Evolutionary conservation across 2,797 vertebrate genomes (phyloP).

Genomic region (Brotula barbata): DNA sequence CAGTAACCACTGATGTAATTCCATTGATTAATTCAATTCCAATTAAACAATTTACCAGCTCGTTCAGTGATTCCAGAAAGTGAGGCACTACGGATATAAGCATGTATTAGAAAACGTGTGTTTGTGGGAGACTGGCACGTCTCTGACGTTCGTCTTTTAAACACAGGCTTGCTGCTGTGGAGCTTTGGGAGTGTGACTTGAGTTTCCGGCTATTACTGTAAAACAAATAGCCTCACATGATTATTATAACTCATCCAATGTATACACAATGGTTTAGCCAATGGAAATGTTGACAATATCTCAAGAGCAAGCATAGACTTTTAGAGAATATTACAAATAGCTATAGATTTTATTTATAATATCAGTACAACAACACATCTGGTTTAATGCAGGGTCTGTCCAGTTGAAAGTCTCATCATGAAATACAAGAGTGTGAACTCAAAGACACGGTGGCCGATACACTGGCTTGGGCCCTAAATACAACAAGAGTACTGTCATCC

Average conservation of each 20-base stretch:
- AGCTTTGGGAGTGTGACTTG: conserved; percentile 1
- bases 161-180: neutral
- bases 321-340: conserved; percentile 13
- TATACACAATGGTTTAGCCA: conserved; percentile 1
- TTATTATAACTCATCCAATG: conserved; percentile 11
- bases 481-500: conserved; percentile 40
- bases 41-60: conserved; percentile 45
- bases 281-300: neutral
- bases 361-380: conserved; percentile 29
- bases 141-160: neutral
- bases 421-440: conserved; percentile 35
- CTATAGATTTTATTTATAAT: neutral
- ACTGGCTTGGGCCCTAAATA: conserved; percentile 40
- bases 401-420: conserved; percentile 23
- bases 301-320: conserved; percentile 14
- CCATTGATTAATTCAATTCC: conserved; percentile 42
- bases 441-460: conserved; percentile 33
- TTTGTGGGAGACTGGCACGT: neutral
- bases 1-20: conserved; percentile 42
- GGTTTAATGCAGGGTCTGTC: conserved; percentile 1
- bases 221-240: conserved; percentile 11
- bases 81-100: neutral
- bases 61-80: conserved; percentile 25
- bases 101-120: neutral
- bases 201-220: neutral